These are phyloP conservation scores for Leucophenga varia DNA, from an alignment of 1,140 invertebrate species.

Conservation along the genomic window DNA sequence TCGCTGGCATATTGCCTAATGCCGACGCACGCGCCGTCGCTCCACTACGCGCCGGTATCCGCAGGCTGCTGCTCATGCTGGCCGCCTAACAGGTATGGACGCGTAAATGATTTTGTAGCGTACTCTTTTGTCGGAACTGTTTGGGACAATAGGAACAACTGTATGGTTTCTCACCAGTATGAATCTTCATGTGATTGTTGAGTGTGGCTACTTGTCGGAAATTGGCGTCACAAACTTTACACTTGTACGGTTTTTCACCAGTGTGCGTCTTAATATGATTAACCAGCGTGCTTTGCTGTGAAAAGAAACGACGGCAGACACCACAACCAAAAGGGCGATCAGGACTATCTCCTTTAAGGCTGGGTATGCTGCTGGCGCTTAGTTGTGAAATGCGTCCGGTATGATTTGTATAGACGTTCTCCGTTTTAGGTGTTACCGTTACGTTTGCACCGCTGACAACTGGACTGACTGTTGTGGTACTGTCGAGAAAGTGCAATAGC, in stretches of 20 bases:
- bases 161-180: constrained; percentile 55
- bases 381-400: not conserved
- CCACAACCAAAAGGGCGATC: constrained; percentile 55
- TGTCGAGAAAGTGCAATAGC: constrained; percentile 49
- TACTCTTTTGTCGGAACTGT: constrained; percentile 54
- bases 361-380: not conserved
- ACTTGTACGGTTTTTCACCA: constrained; percentile 55
- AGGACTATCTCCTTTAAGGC: constrained; percentile 42
- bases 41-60: no score
- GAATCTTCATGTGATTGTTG: constrained; percentile 56
- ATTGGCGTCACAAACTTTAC: constrained; percentile 51
- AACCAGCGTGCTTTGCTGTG: constrained; percentile 52
- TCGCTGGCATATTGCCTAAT: no score
- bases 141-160: constrained; percentile 55
- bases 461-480: constrained; percentile 50
- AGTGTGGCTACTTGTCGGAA: constrained; percentile 54
- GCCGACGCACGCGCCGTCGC: no score
- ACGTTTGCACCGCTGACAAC: constrained; percentile 31
- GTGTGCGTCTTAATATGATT: constrained; percentile 57
- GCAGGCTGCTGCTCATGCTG: no score
- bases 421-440: constrained; percentile 20
- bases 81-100: constrained; percentile 46
- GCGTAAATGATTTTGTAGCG: constrained; percentile 51
- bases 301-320: constrained; percentile 50
- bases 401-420: constrained; percentile 26